phyloP scores from a whole-genome alignment of 2,113 vertebrate species.

The Caretta caretta region DNA sequence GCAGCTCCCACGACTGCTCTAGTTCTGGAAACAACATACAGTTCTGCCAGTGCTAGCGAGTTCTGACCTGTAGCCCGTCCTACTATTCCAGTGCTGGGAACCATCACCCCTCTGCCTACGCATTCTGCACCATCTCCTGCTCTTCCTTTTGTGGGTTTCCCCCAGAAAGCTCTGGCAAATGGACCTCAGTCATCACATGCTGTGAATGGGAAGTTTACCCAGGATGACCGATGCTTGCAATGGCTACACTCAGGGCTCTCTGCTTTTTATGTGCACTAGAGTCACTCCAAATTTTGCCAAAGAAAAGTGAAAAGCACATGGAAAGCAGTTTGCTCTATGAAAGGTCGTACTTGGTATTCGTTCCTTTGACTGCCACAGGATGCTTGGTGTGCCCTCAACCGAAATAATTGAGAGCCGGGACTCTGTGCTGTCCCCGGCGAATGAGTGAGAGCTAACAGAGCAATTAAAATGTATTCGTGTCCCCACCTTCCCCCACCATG shows the following conservation, averaged over 20 bases:
- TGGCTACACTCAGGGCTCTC: not conserved
- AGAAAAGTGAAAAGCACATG: not conserved
- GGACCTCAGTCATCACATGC: fast-evolving
- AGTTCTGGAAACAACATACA: not conserved
- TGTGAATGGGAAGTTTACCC: fast-evolving
- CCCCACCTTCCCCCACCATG: not conserved
- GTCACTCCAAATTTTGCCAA: not conserved
- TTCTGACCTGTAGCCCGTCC: not conserved
- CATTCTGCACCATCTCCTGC: not conserved
- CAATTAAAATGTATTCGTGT: conserved; percentile 17
- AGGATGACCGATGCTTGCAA: fast-evolving
- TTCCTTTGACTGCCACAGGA: fast-evolving
- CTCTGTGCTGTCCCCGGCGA: not conserved
- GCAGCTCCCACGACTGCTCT: not conserved
- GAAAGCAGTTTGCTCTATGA: not conserved
- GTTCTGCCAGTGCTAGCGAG: not conserved
- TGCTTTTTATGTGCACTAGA: fast-evolving
- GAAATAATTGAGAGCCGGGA: not conserved
- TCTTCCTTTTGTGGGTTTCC: not conserved
- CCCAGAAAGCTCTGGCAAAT: not conserved
- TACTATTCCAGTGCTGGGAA: not conserved
- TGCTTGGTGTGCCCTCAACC: not conserved
- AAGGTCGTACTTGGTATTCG: not conserved
- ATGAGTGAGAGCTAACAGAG: not conserved
- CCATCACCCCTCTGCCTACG: not conserved